These are phyloP conservation scores for Amphipyra berbera DNA, from an alignment of 2,888 invertebrate genomes.

Conservation along the genomic window DNA sequence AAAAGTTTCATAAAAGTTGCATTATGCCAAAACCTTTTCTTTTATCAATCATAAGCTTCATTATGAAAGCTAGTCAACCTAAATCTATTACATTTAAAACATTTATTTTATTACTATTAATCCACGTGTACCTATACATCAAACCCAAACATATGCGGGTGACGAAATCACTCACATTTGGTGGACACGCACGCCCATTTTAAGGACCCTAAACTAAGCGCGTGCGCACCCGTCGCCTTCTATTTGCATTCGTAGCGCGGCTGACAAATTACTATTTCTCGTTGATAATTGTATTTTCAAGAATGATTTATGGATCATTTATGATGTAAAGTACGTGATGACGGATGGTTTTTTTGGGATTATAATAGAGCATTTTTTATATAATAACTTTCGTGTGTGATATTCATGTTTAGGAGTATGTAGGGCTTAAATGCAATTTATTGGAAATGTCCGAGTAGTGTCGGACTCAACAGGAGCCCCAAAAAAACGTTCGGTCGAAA, in stretches of 20 bases:
- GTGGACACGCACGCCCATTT: slow-evolving; percentile 38
- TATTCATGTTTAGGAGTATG: too few relatives aligned
- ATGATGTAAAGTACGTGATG: background rate
- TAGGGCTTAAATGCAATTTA: too few relatives aligned
- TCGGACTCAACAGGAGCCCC: too few relatives aligned
- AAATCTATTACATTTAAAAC: background rate
- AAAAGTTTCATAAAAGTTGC: too few relatives aligned
- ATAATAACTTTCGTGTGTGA: too few relatives aligned
- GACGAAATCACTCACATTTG: slow-evolving; percentile 48
- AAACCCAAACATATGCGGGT: slow-evolving; percentile 39
- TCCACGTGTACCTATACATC: slow-evolving; percentile 31
- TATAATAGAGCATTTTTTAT: too few relatives aligned
- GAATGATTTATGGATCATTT: slow-evolving; percentile 28
- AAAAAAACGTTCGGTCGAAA: too few relatives aligned
- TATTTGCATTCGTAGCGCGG: slow-evolving; percentile 47
- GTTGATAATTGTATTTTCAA: slow-evolving; percentile 26
- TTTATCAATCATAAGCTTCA: too few relatives aligned
- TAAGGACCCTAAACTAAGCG: slow-evolving; percentile 35
- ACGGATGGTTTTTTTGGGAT: slow-evolving; percentile 5
- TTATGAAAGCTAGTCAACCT: too few relatives aligned
- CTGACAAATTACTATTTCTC: slow-evolving; percentile 43
- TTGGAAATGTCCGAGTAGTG: too few relatives aligned
- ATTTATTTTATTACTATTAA: slow-evolving; percentile 1
- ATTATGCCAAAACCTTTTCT: too few relatives aligned
- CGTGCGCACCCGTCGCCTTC: slow-evolving; percentile 48